Evolutionary conservation across 2,113 vertebrate genomes (phyloP).

Genomic region (Heptranchias perlo): DNA sequence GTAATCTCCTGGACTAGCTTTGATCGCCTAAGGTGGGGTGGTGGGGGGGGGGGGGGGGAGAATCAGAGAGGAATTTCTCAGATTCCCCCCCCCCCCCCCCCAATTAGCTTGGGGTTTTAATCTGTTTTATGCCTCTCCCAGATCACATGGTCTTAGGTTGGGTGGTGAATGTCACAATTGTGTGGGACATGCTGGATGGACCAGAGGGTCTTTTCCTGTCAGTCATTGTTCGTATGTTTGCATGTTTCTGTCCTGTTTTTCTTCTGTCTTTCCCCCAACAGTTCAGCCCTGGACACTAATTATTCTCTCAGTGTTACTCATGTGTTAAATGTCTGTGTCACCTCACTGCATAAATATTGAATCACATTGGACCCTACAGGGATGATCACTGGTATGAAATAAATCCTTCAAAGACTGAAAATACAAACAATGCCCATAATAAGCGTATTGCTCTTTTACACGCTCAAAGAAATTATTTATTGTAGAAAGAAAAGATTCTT

Average conservation of each 20-base stretch:
- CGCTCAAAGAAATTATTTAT: neutral
- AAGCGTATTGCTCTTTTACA: neutral
- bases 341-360: neutral
- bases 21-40: no score
- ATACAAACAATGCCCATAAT: neutral
- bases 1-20: no score
- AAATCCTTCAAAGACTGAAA: neutral
- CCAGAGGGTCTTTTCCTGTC: no score
- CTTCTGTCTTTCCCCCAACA: neutral
- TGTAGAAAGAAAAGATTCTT: neutral
- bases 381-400: neutral
- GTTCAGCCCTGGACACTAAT: neutral
- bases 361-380: neutral
- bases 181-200: no score
- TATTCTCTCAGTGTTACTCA: neutral
- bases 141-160: no score
- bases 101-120: no score
- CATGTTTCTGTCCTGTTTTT: neutral
- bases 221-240: no score
- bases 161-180: no score
- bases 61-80: no score
- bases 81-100: no score
- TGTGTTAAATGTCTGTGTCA: neutral
- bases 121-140: no score
- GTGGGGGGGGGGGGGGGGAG: no score